Conservation (phyloP, 2,888 invertebrate species). For the Lasioglossum pauxillum region DNA sequence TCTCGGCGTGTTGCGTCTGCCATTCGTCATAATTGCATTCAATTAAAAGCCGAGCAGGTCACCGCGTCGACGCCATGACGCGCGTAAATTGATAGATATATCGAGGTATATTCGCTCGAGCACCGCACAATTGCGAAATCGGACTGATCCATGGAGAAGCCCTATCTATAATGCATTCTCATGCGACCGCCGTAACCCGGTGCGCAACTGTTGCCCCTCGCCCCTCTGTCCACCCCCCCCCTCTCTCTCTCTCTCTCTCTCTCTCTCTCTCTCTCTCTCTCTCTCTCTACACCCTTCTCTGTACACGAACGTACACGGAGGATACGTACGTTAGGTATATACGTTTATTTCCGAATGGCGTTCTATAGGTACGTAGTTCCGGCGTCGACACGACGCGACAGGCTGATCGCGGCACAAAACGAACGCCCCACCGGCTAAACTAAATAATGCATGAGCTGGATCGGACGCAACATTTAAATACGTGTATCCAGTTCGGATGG, state of each 20-base stretch:
- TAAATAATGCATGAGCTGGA: constrained; percentile 81
- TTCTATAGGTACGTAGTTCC: constrained; percentile 71
- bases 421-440: constrained; percentile 73
- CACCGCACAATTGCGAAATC: constrained; percentile 69
- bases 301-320: constrained; percentile 26
- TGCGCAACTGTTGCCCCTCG: constrained; percentile 28
- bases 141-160: constrained; percentile 69
- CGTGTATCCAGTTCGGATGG: constrained; percentile 67
- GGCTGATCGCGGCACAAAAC: constrained; percentile 74
- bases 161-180: constrained; percentile 72
- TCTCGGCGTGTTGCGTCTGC: constrained; percentile 44
- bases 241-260: not conserved
- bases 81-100: constrained; percentile 42
- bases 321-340: constrained; percentile 40
- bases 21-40: constrained; percentile 65
- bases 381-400: constrained; percentile 77
- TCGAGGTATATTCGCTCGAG: constrained; percentile 35
- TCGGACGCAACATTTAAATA: constrained; percentile 80
- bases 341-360: constrained; percentile 76
- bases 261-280: not conserved
- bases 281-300: not conserved
- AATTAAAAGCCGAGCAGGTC: constrained; percentile 63
- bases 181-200: constrained; percentile 55
- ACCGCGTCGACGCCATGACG: constrained; percentile 29
- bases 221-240: not conserved